Evolutionary conservation across 2,888 invertebrate species (phyloP), one percentile per base, ranked within the genome.

Genomic region (Smittia sp.): DNA sequence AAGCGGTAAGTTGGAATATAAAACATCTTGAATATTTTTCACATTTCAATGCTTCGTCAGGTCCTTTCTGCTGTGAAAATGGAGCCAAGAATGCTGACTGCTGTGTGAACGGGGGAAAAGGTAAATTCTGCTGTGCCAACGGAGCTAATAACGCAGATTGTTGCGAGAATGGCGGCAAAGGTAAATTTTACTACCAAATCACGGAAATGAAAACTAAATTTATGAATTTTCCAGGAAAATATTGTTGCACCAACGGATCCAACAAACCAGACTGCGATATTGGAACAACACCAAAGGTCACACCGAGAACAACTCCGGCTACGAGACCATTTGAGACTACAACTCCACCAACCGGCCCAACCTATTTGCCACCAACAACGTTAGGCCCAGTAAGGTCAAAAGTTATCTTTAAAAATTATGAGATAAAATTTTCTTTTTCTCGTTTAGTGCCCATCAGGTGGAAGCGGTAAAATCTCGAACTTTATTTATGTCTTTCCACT

Each of bases 91-190:
- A 65, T 27, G 15, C 9, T 15, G 65, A 65, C 38, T 65, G 65
- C 25, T 65, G 65, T 38, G 38, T 11, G 9, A 65, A 65, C 15
- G 38, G 38, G 15, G 65, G 65, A 11, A 24, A n/a, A 65, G 65
- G 65, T 65, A 15, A 4, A 15, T 18, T 65, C 46, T 46, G 46
- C 11, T 46, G 46, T 15, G 2, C 46, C 6, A 69, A 69, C 20
- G 69, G 69, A 54, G 69, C 69, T 13, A 15, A 54, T 18, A 69
- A 69, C 52, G 22, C 41, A 27, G 69, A 69, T 18, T 69, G 69
- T 25, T 69, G 69, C 15, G 13, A 7, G 0, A 69, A 69, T 39
- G 32, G 32, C 7, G 69, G 69, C 4, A 52, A 15, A 52, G 69
- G 69, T 69, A 69, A 41, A 2, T 41, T 41, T n/a, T n/a, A 41